A percentile compares a stretch with the other conserved stretches of the same genome.
These are phyloP conservation scores for Galemys pyrenaicus DNA, from an alignment of 2,113 vertebrate genomes.

Conservation along the genomic window DNA sequence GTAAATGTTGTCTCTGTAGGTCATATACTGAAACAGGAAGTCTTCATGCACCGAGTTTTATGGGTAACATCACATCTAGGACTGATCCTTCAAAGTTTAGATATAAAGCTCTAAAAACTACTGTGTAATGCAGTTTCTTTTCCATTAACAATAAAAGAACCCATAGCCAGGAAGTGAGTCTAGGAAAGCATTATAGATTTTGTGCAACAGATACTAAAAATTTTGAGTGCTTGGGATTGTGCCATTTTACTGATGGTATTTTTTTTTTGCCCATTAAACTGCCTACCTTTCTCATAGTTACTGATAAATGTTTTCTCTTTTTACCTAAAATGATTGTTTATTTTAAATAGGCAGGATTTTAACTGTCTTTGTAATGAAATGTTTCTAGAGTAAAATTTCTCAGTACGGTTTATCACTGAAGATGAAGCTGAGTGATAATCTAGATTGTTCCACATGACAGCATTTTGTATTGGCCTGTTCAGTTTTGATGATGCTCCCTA, in stretches of 20 bases:
- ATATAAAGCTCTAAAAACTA: constrained; percentile 37
- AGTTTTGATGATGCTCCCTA: constrained; percentile 27
- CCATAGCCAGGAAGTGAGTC: constrained; percentile 38
- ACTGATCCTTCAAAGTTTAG: constrained; percentile 38
- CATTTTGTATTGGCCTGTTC: constrained; percentile 21
- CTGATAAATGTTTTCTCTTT: neutral
- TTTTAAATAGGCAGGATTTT: constrained; percentile 54
- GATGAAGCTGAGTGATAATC: neutral
- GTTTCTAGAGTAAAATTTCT: constrained; percentile 54
- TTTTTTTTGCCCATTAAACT: constrained; percentile 54
- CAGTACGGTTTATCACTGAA: neutral
- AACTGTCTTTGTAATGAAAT: constrained; percentile 53
- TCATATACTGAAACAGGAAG: constrained; percentile 59
- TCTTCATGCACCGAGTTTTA: constrained; percentile 54
- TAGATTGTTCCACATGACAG: constrained; percentile 1
- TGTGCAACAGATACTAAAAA: constrained; percentile 51
- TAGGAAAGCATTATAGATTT: constrained; percentile 53
- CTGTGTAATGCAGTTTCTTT: constrained; percentile 53
- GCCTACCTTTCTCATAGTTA: constrained; percentile 37
- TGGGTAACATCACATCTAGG: constrained; percentile 7
- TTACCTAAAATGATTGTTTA: constrained; percentile 12
- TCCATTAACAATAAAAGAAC: constrained; percentile 50
- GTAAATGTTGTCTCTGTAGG: constrained; percentile 60
- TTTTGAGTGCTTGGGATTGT: constrained; percentile 57
- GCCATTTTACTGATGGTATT: constrained; percentile 11